Evolutionary conservation across 2,797 vertebrate species (phyloP).

Genomic region (Mus minutoides): DNA sequence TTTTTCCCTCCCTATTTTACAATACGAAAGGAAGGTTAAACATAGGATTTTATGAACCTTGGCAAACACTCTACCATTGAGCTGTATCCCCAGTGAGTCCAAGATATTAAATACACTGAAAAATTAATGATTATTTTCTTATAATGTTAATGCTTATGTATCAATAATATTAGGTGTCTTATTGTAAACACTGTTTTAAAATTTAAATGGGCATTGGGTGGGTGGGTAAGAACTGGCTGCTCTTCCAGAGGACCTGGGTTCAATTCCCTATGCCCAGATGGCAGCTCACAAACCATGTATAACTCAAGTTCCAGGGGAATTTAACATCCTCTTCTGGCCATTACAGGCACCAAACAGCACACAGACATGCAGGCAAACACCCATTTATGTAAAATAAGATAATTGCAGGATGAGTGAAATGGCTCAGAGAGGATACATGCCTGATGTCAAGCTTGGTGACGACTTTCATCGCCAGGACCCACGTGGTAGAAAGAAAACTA

Average conservation of each 20-base stretch:
- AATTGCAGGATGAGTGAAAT: background rate
- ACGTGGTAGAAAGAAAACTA: background rate
- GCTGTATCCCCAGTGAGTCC: background rate
- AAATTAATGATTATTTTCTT: constrained; percentile 36
- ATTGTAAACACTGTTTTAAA: constrained; percentile 35
- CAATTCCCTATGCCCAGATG: background rate
- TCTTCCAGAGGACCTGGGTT: background rate
- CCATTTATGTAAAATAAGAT: background rate
- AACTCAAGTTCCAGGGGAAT: background rate
- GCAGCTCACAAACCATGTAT: background rate
- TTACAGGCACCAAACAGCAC: background rate
- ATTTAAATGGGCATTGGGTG: background rate
- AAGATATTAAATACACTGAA: constrained; percentile 3
- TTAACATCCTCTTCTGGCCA: background rate
- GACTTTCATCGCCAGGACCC: background rate
- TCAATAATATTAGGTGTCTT: background rate
- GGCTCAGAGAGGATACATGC: background rate
- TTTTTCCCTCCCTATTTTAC: background rate
- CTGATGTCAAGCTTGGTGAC: background rate
- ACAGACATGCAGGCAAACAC: background rate
- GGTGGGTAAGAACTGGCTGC: background rate
- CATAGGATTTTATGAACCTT: background rate
- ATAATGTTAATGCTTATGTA: constrained; percentile 16
- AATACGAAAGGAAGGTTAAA: background rate
- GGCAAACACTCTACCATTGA: background rate